Conservation (phyloP, 2,888 invertebrate genomes). For the Junonia oenone region DNA sequence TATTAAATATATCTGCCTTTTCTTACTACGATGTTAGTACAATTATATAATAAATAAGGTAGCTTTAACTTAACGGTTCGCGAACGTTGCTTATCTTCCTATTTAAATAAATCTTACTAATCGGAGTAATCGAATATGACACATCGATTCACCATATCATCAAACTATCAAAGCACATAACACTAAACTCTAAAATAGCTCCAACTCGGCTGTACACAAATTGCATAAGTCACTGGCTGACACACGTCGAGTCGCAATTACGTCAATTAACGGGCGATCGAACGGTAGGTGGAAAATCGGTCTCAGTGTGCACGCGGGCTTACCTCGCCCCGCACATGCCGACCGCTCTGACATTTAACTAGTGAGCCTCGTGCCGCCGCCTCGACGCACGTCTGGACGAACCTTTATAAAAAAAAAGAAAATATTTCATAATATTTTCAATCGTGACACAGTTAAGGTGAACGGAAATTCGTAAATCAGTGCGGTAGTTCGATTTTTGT, state of each 20-base stretch:
- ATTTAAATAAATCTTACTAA: neutral
- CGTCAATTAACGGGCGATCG: conserved; percentile 16
- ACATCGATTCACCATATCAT: neutral
- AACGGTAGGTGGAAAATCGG: conserved; percentile 39
- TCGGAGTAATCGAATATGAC: neutral
- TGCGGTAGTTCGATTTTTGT: conserved; percentile 32
- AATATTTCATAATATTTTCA: no score
- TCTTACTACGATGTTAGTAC: no score
- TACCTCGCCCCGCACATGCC: conserved; percentile 70
- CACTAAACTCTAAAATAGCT: neutral
- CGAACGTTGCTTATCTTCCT: no score
- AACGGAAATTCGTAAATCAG: conserved; percentile 6
- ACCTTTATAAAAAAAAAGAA: no score
- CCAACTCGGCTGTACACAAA: neutral
- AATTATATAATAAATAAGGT: no score
- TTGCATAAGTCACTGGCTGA: conserved; percentile 11
- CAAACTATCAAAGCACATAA: neutral
- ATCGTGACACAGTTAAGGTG: conserved; percentile 38
- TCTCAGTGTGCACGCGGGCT: conserved; percentile 44
- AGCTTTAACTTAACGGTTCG: no score
- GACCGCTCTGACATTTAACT: conserved; percentile 74
- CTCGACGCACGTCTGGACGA: conserved; percentile 52
- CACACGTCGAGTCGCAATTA: conserved; percentile 18
- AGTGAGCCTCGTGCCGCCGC: conserved; percentile 70
- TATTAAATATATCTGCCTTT: no score